These are phyloP conservation scores for Lottia scabra DNA, from an alignment of 2,888 invertebrate species.

Conservation along the genomic window DNA sequence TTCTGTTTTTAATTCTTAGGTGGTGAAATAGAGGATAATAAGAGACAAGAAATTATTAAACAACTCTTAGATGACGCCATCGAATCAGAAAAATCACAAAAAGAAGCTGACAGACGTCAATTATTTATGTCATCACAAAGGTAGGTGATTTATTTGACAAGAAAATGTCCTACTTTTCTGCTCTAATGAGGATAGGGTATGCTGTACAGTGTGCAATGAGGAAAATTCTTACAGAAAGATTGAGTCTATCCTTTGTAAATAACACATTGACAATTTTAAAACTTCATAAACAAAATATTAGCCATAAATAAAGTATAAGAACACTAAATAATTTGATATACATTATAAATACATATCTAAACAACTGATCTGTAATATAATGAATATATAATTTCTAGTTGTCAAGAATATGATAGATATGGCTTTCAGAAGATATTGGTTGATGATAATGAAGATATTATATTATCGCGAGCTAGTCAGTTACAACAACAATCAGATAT, in stretches of 20 bases:
- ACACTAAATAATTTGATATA: no score
- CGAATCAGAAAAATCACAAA: constrained; percentile 41
- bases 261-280: no score
- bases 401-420: constrained; percentile 64
- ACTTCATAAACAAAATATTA: no score
- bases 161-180: no score
- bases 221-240: no score
- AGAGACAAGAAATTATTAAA: constrained; percentile 56
- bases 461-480: constrained; percentile 45
- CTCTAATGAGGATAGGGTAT: no score
- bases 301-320: no score
- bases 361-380: no score
- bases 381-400: constrained; percentile 35
- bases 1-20: not conserved
- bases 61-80: constrained; percentile 66
- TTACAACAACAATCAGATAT: constrained; percentile 61
- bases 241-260: no score
- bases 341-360: no score
- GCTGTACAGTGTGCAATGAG: no score
- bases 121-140: constrained; percentile 42
- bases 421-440: constrained; percentile 58
- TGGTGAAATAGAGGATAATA: constrained; percentile 42
- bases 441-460: constrained; percentile 33
- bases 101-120: constrained; percentile 22
- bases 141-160: no score